Evolutionary conservation across 2,797 vertebrate genomes (phyloP).

Genomic region (Cichlasoma orientale): DNA sequence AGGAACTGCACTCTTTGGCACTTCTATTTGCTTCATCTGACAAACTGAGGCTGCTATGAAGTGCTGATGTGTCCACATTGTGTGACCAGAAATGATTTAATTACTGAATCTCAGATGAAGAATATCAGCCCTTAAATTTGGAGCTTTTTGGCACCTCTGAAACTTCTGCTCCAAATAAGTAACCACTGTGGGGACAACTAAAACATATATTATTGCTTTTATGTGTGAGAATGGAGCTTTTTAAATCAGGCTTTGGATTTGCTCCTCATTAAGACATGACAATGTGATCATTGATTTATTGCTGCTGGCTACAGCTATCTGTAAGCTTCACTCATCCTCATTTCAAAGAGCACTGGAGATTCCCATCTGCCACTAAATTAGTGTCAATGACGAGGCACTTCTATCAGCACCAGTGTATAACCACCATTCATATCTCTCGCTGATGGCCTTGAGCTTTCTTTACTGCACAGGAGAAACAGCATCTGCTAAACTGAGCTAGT

Average conservation of each 20-base stretch:
- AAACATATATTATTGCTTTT: not conserved
- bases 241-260: not conserved
- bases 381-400: slow-evolving; percentile 7
- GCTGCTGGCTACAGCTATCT: not conserved
- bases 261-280: not conserved
- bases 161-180: too few species aligned
- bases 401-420: slow-evolving; percentile 22
- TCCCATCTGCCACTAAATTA: slow-evolving; percentile 19
- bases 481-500: slow-evolving; percentile 10
- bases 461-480: not conserved
- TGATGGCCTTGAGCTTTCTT: slow-evolving; percentile 7
- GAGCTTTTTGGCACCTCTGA: not conserved
- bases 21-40: not conserved
- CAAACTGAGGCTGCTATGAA: not conserved
- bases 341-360: slow-evolving; percentile 7
- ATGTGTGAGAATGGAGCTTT: not conserved
- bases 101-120: not conserved
- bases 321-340: not conserved
- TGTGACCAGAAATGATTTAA: not conserved
- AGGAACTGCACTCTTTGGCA: not conserved
- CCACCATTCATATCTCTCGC: not conserved
- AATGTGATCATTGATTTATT: not conserved
- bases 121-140: not conserved
- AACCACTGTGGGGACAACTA: not conserved
- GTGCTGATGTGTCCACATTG: not conserved